A percentile compares a stretch with the other conserved stretches of the same genome.
These are phyloP conservation scores for Ailurus styani DNA, from an alignment of 2,113 vertebrate species.

Conservation along the genomic window DNA sequence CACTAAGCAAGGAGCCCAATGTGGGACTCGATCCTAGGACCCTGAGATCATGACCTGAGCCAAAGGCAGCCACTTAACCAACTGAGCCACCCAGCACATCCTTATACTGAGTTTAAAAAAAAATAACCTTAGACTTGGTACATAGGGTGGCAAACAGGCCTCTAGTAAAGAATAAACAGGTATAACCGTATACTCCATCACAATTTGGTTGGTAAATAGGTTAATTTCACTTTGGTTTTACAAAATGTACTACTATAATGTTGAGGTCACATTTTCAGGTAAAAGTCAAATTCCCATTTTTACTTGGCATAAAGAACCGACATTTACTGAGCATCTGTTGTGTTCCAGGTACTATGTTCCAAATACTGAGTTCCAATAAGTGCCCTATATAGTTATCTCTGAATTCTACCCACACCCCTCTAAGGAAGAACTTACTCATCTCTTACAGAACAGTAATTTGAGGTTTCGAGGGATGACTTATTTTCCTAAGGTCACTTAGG, in stretches of 20 bases:
- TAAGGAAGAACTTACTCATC: neutral
- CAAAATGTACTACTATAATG: neutral
- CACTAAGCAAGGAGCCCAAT: too few species aligned
- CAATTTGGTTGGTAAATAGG: neutral
- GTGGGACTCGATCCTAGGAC: too few species aligned
- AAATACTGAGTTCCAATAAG: neutral
- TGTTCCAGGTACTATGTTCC: neutral
- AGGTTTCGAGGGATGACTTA: neutral
- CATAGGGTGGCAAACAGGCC: neutral
- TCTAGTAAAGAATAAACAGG: neutral
- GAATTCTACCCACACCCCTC: neutral
- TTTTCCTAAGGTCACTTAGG: neutral
- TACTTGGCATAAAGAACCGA: neutral
- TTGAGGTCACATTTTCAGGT: neutral
- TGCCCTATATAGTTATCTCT: neutral
- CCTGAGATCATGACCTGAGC: too few species aligned
- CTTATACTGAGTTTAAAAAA: neutral
- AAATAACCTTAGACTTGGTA: neutral
- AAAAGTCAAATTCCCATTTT: slow-evolving; percentile 10
- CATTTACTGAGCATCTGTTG: neutral
- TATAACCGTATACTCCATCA: neutral
- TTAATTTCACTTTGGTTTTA: neutral
- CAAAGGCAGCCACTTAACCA: too few species aligned
- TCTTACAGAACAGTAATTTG: neutral
- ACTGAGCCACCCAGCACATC: too few species aligned